Conservation (phyloP, 2,113 vertebrate genomes). For the Sclerurus mexicanus region DNA sequence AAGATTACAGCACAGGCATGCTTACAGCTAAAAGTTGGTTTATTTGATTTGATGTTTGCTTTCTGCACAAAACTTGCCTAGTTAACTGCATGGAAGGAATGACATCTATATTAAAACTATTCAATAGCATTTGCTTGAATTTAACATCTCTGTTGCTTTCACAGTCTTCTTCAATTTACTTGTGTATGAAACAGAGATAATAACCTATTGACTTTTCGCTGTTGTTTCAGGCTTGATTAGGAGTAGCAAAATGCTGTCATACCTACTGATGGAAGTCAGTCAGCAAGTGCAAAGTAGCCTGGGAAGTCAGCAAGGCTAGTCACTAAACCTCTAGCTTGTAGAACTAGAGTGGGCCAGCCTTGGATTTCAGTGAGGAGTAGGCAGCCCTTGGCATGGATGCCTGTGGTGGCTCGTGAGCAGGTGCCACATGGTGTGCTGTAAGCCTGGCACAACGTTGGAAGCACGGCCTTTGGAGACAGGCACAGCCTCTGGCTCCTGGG, state of each 20-base stretch:
- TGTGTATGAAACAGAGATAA: background rate
- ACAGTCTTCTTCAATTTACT: background rate
- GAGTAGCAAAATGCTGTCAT: background rate
- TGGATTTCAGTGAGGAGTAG: background rate
- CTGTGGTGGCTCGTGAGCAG: background rate
- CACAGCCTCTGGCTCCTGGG: background rate
- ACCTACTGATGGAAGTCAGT: background rate
- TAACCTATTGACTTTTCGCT: background rate
- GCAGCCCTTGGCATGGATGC: background rate
- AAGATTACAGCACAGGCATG: background rate
- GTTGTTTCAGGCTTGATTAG: background rate
- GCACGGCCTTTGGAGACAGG: background rate
- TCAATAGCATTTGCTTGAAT: background rate
- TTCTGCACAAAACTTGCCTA: background rate
- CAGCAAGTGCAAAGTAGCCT: background rate
- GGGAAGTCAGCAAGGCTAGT: background rate
- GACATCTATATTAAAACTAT: background rate
- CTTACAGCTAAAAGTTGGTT: background rate
- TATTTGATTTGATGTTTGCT: background rate
- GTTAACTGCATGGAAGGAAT: background rate
- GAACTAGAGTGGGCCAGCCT: background rate
- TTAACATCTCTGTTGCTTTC: background rate
- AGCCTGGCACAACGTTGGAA: accelerated
- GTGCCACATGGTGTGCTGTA: background rate
- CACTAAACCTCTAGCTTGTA: background rate